These are phyloP conservation scores for Ageneiosus marmoratus DNA, from an alignment of 2,113 vertebrate genomes.

Conservation along the genomic window DNA sequence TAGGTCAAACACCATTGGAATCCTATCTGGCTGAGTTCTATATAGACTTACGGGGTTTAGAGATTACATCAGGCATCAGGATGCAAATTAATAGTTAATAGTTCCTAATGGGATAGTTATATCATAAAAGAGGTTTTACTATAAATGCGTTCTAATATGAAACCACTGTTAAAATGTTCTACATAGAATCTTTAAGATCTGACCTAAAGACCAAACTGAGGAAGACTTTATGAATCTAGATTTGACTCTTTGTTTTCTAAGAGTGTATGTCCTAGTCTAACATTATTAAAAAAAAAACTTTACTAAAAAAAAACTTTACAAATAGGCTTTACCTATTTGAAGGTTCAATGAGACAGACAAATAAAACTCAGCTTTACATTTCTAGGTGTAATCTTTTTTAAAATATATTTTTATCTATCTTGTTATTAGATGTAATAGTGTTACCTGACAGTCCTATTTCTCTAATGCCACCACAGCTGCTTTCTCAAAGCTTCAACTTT, in stretches of 20 bases:
- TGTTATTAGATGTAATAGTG: not conserved
- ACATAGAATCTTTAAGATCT: not conserved
- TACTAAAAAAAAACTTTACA: not conserved
- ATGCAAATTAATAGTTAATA: not conserved
- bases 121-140: not conserved
- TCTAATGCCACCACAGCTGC: not conserved
- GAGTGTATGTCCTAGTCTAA: not conserved
- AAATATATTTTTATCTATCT: not conserved
- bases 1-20: not conserved
- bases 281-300: not conserved
- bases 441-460: not conserved
- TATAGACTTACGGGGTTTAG: not conserved
- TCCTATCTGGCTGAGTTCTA: not conserved
- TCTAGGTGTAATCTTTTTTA: not conserved
- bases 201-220: not conserved
- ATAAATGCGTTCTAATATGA: not conserved
- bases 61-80: not conserved
- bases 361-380: not conserved
- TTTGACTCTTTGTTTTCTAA: not conserved
- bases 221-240: not conserved
- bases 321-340: not conserved
- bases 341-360: not conserved
- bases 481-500: slow-evolving; percentile 1
- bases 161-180: not conserved
- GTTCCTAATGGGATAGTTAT: not conserved